Base-by-base conservation (phyloP, 2,888 invertebrate species). In the Macrophya annulata region DNA sequence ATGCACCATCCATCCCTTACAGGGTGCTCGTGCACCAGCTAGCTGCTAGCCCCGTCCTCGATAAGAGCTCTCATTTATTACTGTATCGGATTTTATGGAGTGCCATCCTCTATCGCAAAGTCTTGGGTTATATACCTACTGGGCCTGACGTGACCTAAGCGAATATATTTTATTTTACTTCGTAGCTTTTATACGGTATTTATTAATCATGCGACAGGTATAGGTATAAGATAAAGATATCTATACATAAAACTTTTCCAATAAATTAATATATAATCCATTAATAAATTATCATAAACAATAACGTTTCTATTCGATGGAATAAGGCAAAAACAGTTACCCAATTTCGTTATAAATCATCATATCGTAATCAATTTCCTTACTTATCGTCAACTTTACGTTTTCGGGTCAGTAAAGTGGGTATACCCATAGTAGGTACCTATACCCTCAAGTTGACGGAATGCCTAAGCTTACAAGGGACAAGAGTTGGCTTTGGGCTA, bases 1-100 rank as follows among this genome's bases (percentile, higher is more conserved):
- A 81, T 65, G 81, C 81, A 65, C 43, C 81, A 81, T 65, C 48
- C 81, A 65, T 81, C 62, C 81, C 40, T 62, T 62, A 62, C 81
- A 21, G 43, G 62, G 59, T 62, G 37, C 81, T 59, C 81, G 81
- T 81, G 81, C 81, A 31, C 1, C 31, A 65, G 62, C 40, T 43
- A n/a, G 77, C 51, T 31, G 77, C 31, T 77, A 15, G 51, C 51
- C 77, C 51, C 51, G 51, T 77, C 51, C 48, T 55, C 77, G 81
- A 81, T 81, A 65, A 81, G 81, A 81, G 81, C 59, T 45, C 62
- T 81, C 81, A 62, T 81, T 81, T 81, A 81, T 81, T 81, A 81
- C 81, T 65, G 81, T 81, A 81, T 65, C 62, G 62, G 62, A 81
- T 81, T 77, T 81, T 65, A 81, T 81, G 62, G 62, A 81, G 40